Evolutionary conservation across 2,797 vertebrate species (phyloP).

Genomic region (Iguana delicatissima): DNA sequence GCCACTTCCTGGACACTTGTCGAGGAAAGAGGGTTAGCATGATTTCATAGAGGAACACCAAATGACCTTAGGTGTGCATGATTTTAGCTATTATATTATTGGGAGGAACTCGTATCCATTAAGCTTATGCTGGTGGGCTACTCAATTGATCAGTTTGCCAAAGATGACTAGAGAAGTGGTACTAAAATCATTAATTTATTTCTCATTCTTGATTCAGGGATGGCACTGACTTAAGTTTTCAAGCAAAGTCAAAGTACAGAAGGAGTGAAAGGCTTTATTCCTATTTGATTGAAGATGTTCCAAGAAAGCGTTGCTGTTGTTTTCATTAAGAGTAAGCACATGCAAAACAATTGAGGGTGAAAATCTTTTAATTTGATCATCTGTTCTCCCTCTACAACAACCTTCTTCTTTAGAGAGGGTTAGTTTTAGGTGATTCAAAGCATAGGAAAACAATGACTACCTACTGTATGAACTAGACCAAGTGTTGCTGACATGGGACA

Average conservation of each 20-base stretch:
- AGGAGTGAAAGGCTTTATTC: not conserved
- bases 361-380: not conserved
- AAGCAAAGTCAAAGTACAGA: not conserved
- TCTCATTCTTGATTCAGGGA: not conserved
- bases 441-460: not conserved
- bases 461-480: not conserved
- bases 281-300: not conserved
- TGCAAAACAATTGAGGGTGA: not conserved
- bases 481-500: not conserved
- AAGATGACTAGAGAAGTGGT: not conserved
- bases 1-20: not conserved
- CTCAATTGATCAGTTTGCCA: not conserved
- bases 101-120: not conserved
- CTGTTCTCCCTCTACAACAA: not conserved
- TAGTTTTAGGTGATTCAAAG: slow-evolving; percentile 1
- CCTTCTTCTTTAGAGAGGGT: not conserved
- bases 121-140: not conserved
- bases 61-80: not conserved
- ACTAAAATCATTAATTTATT: not conserved
- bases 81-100: not conserved
- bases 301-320: not conserved
- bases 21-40: not conserved
- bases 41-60: not conserved
- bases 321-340: not conserved
- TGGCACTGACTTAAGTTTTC: not conserved